Evolutionary conservation across 2,113 vertebrate species (phyloP).

Genomic region (Psettodes erumei): DNA sequence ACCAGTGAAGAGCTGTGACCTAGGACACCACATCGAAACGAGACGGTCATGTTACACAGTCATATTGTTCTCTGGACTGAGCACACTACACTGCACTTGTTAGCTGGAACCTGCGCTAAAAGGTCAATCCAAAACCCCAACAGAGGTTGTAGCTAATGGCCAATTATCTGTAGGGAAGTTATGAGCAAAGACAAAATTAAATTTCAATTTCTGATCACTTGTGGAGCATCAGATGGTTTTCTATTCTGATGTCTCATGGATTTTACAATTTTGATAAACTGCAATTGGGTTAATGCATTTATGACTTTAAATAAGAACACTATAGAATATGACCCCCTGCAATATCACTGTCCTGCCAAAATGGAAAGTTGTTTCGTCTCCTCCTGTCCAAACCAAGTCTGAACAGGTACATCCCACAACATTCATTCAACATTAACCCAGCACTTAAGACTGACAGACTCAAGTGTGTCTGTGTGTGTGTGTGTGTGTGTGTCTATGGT

Average conservation of each 20-base stretch:
- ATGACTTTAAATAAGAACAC: background rate
- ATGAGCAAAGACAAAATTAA: too few relatives aligned
- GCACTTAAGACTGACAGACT: conserved; percentile 1
- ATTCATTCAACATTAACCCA: background rate
- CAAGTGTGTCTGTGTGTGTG: background rate
- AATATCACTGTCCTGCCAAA: background rate
- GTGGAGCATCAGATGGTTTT: background rate
- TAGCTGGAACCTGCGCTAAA: conserved; percentile 31
- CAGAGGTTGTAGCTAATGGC: conserved; percentile 1
- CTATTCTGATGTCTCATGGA: background rate
- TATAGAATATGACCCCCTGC: background rate
- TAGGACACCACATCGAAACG: conserved; percentile 62
- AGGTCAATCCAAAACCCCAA: conserved; percentile 39
- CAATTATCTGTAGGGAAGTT: background rate
- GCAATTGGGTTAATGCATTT: conserved; percentile 10
- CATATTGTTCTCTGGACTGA: conserved; percentile 59
- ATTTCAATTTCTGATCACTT: too few relatives aligned
- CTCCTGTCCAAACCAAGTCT: background rate
- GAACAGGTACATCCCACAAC: background rate
- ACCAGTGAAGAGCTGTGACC: conserved; percentile 61
- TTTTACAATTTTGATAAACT: background rate
- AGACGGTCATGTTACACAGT: conserved; percentile 64
- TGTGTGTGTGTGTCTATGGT: background rate
- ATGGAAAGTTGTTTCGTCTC: background rate
- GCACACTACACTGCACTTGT: conserved; percentile 40